These are phyloP conservation scores for Pseudopipra pipra DNA, from an alignment of 2,113 vertebrate genomes.

Conservation along the genomic window DNA sequence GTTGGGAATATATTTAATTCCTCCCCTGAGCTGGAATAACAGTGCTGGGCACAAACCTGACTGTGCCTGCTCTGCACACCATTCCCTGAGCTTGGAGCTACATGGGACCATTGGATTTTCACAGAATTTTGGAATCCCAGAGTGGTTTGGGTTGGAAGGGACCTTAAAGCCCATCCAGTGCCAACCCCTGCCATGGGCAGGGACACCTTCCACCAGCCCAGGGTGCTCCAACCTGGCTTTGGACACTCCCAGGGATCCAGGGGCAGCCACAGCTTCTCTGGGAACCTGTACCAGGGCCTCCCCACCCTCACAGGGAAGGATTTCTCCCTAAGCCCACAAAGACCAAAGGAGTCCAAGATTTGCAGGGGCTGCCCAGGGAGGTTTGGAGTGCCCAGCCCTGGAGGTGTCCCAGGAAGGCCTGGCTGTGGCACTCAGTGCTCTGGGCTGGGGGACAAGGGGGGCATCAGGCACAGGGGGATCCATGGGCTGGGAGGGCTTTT, in stretches of 20 bases:
- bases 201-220: not conserved
- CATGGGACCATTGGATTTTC: rapidly evolving
- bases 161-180: not conserved
- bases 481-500: not conserved
- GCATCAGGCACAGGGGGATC: rapidly evolving
- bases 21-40: not conserved
- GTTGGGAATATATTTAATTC: not conserved
- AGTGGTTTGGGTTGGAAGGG: not conserved
- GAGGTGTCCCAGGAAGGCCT: not conserved
- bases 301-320: not conserved
- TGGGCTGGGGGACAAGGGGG: not conserved
- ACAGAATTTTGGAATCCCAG: not conserved
- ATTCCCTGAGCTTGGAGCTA: not conserved
- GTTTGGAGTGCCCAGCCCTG: not conserved
- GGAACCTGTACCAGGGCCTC: not conserved
- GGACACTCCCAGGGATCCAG: not conserved
- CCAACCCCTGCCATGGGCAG: not conserved
- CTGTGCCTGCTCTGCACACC: rapidly evolving
- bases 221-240: not conserved
- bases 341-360: rapidly evolving
- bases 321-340: not conserved
- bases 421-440: not conserved
- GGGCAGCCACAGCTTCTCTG: not conserved
- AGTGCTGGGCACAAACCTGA: rapidly evolving
- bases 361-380: not conserved